Evolutionary conservation across 2,888 invertebrate genomes (phyloP), one percentile per base, ranked within the genome.

Genomic region (Homarus gammarus): DNA sequence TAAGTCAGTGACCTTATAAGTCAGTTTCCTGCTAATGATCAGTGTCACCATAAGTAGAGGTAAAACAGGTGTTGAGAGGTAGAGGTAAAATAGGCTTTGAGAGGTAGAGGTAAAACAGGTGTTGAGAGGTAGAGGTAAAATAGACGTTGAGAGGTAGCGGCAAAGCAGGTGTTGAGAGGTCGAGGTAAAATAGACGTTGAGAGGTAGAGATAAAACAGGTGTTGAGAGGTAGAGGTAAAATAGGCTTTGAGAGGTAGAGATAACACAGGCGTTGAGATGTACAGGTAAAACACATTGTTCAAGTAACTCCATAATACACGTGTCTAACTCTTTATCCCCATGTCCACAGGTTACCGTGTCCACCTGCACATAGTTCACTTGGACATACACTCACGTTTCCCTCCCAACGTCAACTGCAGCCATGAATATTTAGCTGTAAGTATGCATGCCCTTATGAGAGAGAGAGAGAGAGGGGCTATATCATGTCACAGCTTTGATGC

Each of bases 321-420:
- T n/a, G n/a, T n/a, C n/a, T n/a, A n/a, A 78, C 6, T n/a, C 22
- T 40, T 70, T 51, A 49, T 84, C 18, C n/a, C n/a, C 33, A 22
- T 77, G 68, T 89, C 87, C 83, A 44, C 93, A 94, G 96, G 95
- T 92, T 95, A 96, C 93, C 96, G 96, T 92, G 94, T 97, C 51
- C 96, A 96, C 31, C 93, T 97, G 64, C 96, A 95, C 0, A 95
- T 97, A 92, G 96, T 96, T 0, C 95, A 96, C 92, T 92, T 95
- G 93, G 93, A 94, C 92, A 92, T 93, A 1, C 89, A 83, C 31
- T 38, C 75, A 0, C 15, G 70, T 12, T 22, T 33, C 31, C 68
- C 36, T 8, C 70, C 15, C 27, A 87, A 82, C 6, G 86, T 73
- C 1, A 92, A 92, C 31, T 93, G 93, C 82, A 84, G 86, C 18